These are phyloP conservation scores for Polydrusus pterygomalis DNA, from an alignment of 2,888 invertebrate genomes.

Conservation along the genomic window DNA sequence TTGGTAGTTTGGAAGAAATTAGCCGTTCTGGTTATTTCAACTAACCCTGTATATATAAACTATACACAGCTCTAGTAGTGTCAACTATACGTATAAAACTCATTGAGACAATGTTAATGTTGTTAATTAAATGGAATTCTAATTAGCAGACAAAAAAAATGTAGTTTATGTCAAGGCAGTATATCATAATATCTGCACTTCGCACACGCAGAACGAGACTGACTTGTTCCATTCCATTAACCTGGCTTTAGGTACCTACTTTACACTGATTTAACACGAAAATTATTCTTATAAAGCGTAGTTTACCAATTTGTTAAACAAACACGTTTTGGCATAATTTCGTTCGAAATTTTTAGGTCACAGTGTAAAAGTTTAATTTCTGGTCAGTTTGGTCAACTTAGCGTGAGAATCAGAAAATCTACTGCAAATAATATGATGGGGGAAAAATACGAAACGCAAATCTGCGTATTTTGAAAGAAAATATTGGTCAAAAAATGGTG, in stretches of 20 bases:
- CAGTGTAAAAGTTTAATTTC: slow-evolving; percentile 7
- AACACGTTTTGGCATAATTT: slow-evolving; percentile 28
- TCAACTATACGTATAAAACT: slow-evolving; percentile 14
- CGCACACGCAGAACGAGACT: not conserved
- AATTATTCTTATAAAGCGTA: not conserved
- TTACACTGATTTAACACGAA: slow-evolving; percentile 14
- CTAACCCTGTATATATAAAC: too few species aligned
- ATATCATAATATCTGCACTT: slow-evolving; percentile 16
- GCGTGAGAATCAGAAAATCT: not conserved
- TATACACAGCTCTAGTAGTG: not conserved
- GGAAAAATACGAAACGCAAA: too few species aligned
- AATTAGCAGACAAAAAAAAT: slow-evolving; percentile 26
- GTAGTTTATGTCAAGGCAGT: slow-evolving; percentile 40
- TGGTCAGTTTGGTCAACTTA: slow-evolving; percentile 3
- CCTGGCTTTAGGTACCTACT: not conserved
- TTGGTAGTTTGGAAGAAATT: too few species aligned
- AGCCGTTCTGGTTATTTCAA: too few species aligned
- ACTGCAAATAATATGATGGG: too few species aligned
- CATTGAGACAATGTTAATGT: slow-evolving; percentile 21
- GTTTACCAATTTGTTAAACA: not conserved
- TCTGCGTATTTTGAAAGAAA: too few species aligned
- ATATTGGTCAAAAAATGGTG: too few species aligned
- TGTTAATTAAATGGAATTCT: slow-evolving; percentile 35
- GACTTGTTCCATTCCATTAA: slow-evolving; percentile 23
- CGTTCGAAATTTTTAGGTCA: slow-evolving; percentile 6